Evolutionary conservation across 2,113 vertebrate species (phyloP), one percentile per base, ranked within the genome.

Genomic region (Saimiri boliviensis): DNA sequence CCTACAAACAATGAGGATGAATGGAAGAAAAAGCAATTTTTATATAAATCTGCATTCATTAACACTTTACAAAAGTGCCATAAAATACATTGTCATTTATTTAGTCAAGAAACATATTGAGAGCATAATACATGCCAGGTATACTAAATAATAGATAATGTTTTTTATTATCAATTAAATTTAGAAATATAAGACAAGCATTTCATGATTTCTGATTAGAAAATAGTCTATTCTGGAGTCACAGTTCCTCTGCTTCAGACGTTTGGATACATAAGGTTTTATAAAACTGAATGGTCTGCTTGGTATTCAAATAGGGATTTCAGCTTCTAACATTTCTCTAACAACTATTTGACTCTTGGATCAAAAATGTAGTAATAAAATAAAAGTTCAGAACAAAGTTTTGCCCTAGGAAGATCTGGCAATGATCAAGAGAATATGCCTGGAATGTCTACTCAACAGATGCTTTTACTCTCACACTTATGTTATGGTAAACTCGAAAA

Each of bases 361-460:
- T 81, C 35, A 87, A 95, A 82, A 40, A 63, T 37, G 3, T 27
- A 82, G 49, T 82, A 80, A 91, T 84, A 20, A 93, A 89, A 89
- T 80, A 74, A 81, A 54, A 92, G 49, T 84, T 94, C 63, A 92
- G 86, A 92, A 71, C 73, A 66, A 86, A 89, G 80, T 56, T 88
- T 25, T 66, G 76, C 58, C 70, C 91, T 16, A 60, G 91, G 71
- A 89, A 94, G 82, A 3, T 58, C 95, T 94, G 96, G 93, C 83
- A 97, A 35, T 76, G 92, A 96, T 97, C 89, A 96, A 94, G 97
- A 25, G 82, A 42, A 94, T 90, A 96, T 35, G 27, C 76, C 60
- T 89, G 90, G 86, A 94, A 92, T 60, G 49, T 87, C 63, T 82
- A n/a, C 40, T 94, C 45, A 76, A 45, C 68, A 96, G 58, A 94